phyloP scores from a whole-genome alignment of 2,888 invertebrate species.

The Craniophora ligustri region DNA sequence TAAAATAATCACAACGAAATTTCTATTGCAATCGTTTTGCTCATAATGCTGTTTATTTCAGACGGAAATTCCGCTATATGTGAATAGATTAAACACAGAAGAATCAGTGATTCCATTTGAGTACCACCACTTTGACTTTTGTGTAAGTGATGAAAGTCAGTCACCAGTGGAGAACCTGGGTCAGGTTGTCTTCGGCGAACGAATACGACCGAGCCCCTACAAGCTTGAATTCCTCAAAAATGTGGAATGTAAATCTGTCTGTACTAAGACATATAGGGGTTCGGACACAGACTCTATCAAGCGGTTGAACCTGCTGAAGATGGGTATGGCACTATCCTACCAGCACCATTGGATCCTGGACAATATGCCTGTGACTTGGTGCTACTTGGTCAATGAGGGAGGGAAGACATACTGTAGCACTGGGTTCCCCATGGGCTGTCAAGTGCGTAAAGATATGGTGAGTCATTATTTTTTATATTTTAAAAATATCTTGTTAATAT shows the following conservation, averaged over 20 bases:
- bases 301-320: conserved; percentile 94
- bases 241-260: conserved; percentile 88
- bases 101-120: conserved; percentile 99
- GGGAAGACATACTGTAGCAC: conserved; percentile 95
- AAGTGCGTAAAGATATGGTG: conserved; percentile 90
- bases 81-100: conserved; percentile 99
- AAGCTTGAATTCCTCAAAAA: conserved; percentile 95
- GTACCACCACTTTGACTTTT: conserved; percentile 99
- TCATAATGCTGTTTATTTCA: conserved; percentile 85
- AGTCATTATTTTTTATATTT: conserved; percentile 47
- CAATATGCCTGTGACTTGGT: conserved; percentile 99
- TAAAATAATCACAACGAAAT: conserved; percentile 7
- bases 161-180: conserved; percentile 99
- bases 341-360: conserved; percentile 99
- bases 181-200: conserved; percentile 99
- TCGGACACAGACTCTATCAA: conserved; percentile 90
- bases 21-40: conserved; percentile 16
- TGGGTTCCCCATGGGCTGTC: conserved; percentile 99
- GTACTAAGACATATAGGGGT: conserved; percentile 92
- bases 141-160: conserved; percentile 91
- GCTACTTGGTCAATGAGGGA: conserved; percentile 93
- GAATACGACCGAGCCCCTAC: conserved; percentile 98
- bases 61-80: conserved; percentile 96
- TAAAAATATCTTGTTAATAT: too few species aligned
- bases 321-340: conserved; percentile 98